Evolutionary conservation across 2,113 vertebrate species (phyloP).

Genomic region (Oryzias woworae): DNA sequence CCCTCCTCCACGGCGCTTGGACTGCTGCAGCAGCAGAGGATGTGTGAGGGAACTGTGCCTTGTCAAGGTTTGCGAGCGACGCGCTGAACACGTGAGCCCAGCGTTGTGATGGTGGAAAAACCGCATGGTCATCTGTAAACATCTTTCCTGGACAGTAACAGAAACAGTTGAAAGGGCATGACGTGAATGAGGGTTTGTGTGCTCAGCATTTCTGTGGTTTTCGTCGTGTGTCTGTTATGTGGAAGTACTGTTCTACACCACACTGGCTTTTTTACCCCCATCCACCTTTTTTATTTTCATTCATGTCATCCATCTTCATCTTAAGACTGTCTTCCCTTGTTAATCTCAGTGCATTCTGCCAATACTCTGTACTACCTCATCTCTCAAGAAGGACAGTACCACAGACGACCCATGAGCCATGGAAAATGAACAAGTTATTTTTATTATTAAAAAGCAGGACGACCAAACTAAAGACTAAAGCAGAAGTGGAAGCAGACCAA

Average conservation of each 20-base stretch:
- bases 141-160: constrained; percentile 33
- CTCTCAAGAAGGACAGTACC: constrained; percentile 76
- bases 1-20: background rate
- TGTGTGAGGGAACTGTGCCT: constrained; percentile 35
- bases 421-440: constrained; percentile 10
- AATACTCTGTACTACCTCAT: constrained; percentile 86
- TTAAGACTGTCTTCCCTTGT: constrained; percentile 22
- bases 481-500: too few species aligned
- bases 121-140: constrained; percentile 53
- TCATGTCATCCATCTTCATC: constrained; percentile 1
- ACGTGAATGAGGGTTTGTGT: constrained; percentile 9
- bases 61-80: constrained; percentile 11
- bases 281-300: background rate
- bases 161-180: constrained; percentile 22
- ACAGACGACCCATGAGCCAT: constrained; percentile 75
- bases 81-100: background rate
- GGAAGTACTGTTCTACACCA: constrained; percentile 7
- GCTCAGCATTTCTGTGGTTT: constrained; percentile 18
- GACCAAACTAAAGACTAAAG: too few species aligned
- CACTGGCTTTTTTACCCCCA: background rate
- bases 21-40: constrained; percentile 13
- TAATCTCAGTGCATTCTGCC: constrained; percentile 66
- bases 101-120: constrained; percentile 11
- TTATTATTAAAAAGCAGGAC: background rate
- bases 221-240: constrained; percentile 27